These are phyloP conservation scores for Morone saxatilis DNA, from an alignment of 2,113 vertebrate genomes.

Conservation along the genomic window DNA sequence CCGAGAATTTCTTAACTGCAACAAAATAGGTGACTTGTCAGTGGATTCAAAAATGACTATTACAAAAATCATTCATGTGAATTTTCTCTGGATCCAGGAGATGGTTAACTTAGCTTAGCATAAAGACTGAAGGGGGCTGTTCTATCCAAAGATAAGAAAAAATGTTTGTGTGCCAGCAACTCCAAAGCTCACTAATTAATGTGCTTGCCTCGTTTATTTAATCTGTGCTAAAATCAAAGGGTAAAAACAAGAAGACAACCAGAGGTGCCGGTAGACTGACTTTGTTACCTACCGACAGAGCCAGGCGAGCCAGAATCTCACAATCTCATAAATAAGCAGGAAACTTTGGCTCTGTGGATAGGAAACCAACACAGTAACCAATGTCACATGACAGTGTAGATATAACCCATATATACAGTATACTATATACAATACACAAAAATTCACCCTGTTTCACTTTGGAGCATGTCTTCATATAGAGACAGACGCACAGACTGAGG, in stretches of 20 bases:
- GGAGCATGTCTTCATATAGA: not conserved
- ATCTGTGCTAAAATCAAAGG: not conserved
- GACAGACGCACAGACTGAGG: not conserved
- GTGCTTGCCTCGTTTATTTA: not conserved
- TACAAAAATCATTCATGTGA: no score
- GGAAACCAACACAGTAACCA: not conserved
- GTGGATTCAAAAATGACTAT: no score
- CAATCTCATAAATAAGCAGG: not conserved
- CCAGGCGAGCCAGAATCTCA: not conserved
- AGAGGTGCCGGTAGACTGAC: not conserved
- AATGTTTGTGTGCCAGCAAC: no score
- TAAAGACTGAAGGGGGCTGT: not conserved
- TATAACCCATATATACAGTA: conserved; percentile 1
- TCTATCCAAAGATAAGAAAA: not conserved
- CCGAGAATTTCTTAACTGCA: no score
- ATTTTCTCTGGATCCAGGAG: not conserved
- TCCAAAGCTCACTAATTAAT: no score
- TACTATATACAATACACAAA: not conserved
- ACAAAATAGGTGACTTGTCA: no score
- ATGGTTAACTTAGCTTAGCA: not conserved
- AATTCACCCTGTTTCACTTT: conserved; percentile 26
- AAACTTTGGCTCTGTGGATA: conserved; percentile 6
- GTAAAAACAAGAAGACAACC: not conserved
- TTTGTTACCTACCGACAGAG: no score
- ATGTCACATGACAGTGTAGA: not conserved